Conservation (phyloP, 1,140 invertebrate genomes). For the Aphaenogaster rudis region DNA sequence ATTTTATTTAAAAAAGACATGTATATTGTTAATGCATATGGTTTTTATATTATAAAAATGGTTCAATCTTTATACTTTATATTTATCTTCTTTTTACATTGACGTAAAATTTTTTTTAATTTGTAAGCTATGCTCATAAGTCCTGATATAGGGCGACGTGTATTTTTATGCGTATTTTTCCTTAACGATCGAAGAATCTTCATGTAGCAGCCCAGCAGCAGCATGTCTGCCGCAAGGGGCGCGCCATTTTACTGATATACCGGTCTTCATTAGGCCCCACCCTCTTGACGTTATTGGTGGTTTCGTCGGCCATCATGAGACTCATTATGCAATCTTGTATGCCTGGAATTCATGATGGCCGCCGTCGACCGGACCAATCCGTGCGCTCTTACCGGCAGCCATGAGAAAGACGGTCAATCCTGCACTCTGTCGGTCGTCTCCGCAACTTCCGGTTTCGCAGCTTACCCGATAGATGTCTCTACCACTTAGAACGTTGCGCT, state of each 20-base stretch:
- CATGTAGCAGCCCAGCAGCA: slow-evolving; percentile 20
- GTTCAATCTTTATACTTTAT: too few relatives aligned
- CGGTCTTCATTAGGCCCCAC: slow-evolving; percentile 71
- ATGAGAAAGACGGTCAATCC: slow-evolving; percentile 78
- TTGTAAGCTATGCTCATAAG: background rate
- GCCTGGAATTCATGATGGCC: slow-evolving; percentile 85
- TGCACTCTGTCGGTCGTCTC: slow-evolving; percentile 80
- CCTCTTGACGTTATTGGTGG: slow-evolving; percentile 82
- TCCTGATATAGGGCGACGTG: background rate
- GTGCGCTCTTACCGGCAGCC: slow-evolving; percentile 75
- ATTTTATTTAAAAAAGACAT: background rate
- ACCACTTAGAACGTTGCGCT: slow-evolving; percentile 67
- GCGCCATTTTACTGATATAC: slow-evolving; percentile 78
- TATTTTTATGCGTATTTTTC: slow-evolving; percentile 25
- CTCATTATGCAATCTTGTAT: slow-evolving; percentile 83
- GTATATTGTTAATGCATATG: background rate
- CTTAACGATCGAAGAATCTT: slow-evolving; percentile 33
- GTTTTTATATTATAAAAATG: slow-evolving; percentile 2
- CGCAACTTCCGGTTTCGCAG: slow-evolving; percentile 72
- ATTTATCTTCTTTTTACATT: background rate
- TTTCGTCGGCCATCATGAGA: slow-evolving; percentile 82
- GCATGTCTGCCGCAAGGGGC: slow-evolving; percentile 40
- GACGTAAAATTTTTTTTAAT: background rate
- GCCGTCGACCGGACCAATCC: slow-evolving; percentile 81
- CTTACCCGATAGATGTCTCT: slow-evolving; percentile 81